phyloP scores from a whole-genome alignment of 2,888 invertebrate species.

The Ecliptopera silaceata region DNA sequence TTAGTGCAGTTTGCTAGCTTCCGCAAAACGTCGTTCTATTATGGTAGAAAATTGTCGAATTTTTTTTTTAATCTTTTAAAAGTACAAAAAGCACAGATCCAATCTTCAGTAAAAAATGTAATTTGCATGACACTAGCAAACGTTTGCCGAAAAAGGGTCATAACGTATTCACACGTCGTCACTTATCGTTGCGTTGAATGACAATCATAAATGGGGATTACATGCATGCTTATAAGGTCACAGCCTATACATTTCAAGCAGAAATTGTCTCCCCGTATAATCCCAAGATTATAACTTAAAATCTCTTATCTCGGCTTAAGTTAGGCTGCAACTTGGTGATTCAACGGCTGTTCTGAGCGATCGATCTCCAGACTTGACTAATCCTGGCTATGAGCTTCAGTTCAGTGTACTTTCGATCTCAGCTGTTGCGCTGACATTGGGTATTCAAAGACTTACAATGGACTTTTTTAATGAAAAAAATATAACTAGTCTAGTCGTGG shows the following conservation, averaged over 20 bases:
- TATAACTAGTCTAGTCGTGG: too few relatives aligned
- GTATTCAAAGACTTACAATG: background rate
- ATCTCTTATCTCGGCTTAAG: slow-evolving; percentile 48
- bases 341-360: slow-evolving; percentile 42
- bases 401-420: slow-evolving; percentile 26
- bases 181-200: background rate
- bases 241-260: background rate
- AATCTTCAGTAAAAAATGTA: too few relatives aligned
- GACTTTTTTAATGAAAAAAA: background rate
- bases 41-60: too few relatives aligned
- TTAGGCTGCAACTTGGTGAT: slow-evolving; percentile 46
- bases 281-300: slow-evolving; percentile 39
- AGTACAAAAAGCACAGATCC: too few relatives aligned
- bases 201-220: background rate
- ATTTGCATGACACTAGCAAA: too few relatives aligned
- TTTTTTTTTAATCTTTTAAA: too few relatives aligned
- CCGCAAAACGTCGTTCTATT: too few relatives aligned
- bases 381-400: slow-evolving; percentile 64
- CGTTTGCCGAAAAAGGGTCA: too few relatives aligned
- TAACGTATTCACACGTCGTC: too few relatives aligned
- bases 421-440: background rate
- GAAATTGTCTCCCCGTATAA: slow-evolving; percentile 9
- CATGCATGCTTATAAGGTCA: background rate
- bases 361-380: slow-evolving; percentile 48
- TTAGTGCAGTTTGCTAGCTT: too few relatives aligned